Conservation (phyloP, 2,888 invertebrate genomes). For the Pantelozetes paolii region DNA sequence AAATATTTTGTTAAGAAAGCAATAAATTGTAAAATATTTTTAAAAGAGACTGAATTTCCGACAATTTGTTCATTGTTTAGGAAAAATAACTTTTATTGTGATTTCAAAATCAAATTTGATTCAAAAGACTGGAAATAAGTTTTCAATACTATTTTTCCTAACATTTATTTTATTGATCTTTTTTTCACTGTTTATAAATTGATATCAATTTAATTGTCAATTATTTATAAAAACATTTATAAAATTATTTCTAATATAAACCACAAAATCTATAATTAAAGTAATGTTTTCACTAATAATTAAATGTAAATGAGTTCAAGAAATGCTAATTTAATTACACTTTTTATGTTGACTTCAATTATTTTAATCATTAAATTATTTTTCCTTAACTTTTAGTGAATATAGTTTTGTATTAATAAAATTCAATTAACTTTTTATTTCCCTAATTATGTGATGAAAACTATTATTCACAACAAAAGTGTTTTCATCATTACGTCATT, state of each 20-base stretch:
- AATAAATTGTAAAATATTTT: conserved; percentile 13
- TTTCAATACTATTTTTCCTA: too few species aligned
- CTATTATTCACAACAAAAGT: background rate
- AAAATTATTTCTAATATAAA: background rate
- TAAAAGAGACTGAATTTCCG: background rate
- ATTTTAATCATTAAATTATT: background rate
- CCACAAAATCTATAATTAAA: background rate
- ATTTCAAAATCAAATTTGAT: too few species aligned
- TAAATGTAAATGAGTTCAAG: background rate
- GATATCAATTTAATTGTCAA: background rate
- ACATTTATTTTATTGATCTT: too few species aligned
- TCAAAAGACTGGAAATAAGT: too few species aligned
- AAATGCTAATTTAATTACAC: conserved; percentile 3
- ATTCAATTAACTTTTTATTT: background rate
- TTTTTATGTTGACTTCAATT: background rate
- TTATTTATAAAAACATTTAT: background rate
- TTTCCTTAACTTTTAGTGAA: background rate
- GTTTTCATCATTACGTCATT: background rate
- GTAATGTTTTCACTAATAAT: background rate
- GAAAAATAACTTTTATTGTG: background rate
- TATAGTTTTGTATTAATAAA: background rate
- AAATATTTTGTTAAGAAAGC: background rate
- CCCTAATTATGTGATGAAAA: conserved; percentile 10
- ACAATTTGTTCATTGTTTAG: background rate
- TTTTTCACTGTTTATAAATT: background rate